Base-by-base conservation (phyloP, 2,113 vertebrate genomes). In the Barnardius zonarius region DNA sequence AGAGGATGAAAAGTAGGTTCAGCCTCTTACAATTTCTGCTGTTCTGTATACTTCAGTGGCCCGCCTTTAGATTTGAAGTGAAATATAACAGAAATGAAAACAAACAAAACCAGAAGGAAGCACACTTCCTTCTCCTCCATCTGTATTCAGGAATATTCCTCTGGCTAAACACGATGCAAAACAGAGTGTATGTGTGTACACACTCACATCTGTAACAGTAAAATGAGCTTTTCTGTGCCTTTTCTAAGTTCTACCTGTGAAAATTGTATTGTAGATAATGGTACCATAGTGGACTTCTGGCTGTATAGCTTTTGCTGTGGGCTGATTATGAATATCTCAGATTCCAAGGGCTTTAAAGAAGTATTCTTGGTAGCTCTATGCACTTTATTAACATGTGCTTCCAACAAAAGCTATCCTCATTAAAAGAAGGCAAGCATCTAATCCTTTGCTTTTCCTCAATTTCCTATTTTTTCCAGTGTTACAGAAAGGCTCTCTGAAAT, bases 1-100 rank as follows among this genome's bases (percentile, higher is more conserved):
- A 96, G 94, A 95, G 73, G 59, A 78, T 79, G 79, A 92, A 91
- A 95, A 96, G 89, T 62, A 96, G 69, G 95, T 92, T 90, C 33
- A 80, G 52, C 19, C 52, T 95, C 93, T 97, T 88, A 94, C 31
- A 76, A 24, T 77, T 96, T 97, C 68, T 95, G 80, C 90, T 92
- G 35, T 89, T 95, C 68, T 86, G 82, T 89, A 48, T 75, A 41
- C 24, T 82, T 92, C 90, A 77, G 31, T 61, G 25, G 11, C 31
- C 48, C 77, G 57, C 37, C 33, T 89, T 72, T 79, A 49, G 12
- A 74, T 63, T 22, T 49, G 16, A 91, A 93, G 88, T 78, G 1
- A 95, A 89, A 88, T 68, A 67, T 83, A 95, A 55, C 15, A 67
- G 55, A 87, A 20, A 90, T 62, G 30, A 46, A 79, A 51, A 28